A percentile compares a stretch with the other conserved stretches of the same genome.
These are phyloP conservation scores for Stylophora pistillata DNA, from an alignment of 64 coral and sea anemone species.

Conservation along the genomic window DNA sequence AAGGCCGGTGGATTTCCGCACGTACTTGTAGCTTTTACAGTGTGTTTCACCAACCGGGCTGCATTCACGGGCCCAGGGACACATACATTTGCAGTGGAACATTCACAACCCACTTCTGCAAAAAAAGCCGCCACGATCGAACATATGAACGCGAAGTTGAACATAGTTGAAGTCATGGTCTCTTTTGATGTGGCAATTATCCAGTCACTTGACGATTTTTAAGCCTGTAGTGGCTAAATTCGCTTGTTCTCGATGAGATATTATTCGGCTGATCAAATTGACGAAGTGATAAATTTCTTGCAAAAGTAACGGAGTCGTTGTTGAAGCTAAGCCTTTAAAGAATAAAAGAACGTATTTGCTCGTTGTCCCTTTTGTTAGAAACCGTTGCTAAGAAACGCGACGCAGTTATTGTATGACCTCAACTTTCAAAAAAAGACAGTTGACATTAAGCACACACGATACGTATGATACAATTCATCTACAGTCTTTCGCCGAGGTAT, in stretches of 20 bases:
- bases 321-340: not conserved
- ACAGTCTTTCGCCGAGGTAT: too few species aligned
- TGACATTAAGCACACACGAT: not conserved
- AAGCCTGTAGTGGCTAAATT: not conserved
- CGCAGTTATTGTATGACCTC: not conserved
- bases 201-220: not conserved
- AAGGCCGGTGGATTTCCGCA: conserved; percentile 68
- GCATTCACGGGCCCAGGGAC: conserved; percentile 68
- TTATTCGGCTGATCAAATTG: not conserved
- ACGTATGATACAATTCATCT: not conserved
- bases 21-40: conserved; percentile 66
- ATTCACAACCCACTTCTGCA: conserved; percentile 16
- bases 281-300: not conserved
- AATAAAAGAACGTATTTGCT: not conserved
- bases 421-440: not conserved
- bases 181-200: not conserved
- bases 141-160: not conserved
- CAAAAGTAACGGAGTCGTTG: not conserved
- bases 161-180: not conserved
- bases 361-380: conserved; percentile 19
- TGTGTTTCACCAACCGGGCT: conserved; percentile 1
- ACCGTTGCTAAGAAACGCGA: conserved; percentile 10
- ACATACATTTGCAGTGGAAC: conserved; percentile 27
- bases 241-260: not conserved
- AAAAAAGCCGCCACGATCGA: conserved; percentile 28